Evolutionary conservation across 2,888 invertebrate species (phyloP).

Genomic region (Acronicta leporina): DNA sequence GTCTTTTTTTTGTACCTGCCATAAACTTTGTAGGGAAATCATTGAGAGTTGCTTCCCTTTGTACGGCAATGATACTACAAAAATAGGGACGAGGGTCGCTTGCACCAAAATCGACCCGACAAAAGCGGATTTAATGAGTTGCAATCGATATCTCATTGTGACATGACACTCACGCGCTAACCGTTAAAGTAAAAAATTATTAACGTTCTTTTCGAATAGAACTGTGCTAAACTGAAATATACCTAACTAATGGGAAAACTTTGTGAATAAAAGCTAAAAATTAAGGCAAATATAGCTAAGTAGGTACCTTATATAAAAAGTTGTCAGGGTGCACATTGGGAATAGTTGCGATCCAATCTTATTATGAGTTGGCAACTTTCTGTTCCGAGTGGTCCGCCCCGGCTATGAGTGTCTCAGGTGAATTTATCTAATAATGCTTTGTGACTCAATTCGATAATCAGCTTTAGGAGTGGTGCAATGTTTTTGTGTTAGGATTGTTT

Average conservation of each 20-base stretch:
- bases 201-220: conserved; percentile 19
- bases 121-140: conserved; percentile 59
- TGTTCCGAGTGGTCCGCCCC: conserved; percentile 51
- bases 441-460: conserved; percentile 53
- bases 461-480: conserved; percentile 24
- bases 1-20: neutral
- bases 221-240: conserved; percentile 29
- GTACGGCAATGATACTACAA: conserved; percentile 56
- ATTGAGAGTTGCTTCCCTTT: conserved; percentile 30
- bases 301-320: conserved; percentile 30
- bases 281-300: conserved; percentile 38
- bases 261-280: conserved; percentile 34
- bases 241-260: conserved; percentile 43
- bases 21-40: conserved; percentile 20
- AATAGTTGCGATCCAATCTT: conserved; percentile 64
- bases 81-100: conserved; percentile 61
- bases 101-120: conserved; percentile 64
- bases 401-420: conserved; percentile 57
- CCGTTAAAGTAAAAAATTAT: conserved; percentile 31
- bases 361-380: conserved; percentile 69
- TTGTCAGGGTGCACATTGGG: conserved; percentile 45
- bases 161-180: conserved; percentile 7
- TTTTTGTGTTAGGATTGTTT: conserved; percentile 5
- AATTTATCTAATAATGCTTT: conserved; percentile 58
- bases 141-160: conserved; percentile 59